A percentile compares a stretch with the other conserved stretches of the same genome.
Conservation (phyloP, 2,797 vertebrate genomes). For the Parauchenoglanis punctatus region DNA sequence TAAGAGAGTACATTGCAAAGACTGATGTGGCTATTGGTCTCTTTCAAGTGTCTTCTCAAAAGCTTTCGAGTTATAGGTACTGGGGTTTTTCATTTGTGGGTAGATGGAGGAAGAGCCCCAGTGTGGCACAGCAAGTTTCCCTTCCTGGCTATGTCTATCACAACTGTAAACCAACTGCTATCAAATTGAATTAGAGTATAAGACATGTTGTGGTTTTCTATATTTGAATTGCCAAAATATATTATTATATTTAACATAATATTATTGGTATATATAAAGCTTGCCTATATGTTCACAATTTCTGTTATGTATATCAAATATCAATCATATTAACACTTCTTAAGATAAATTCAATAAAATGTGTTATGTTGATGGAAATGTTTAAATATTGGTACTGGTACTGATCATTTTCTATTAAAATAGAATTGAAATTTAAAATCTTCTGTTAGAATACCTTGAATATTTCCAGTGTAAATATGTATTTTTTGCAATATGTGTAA, state of each 20-base stretch:
- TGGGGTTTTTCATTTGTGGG: neutral
- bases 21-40: neutral
- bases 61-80: neutral
- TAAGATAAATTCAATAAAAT: neutral
- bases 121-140: neutral
- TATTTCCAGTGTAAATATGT: neutral
- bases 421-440: neutral
- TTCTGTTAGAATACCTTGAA: neutral
- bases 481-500: constrained; percentile 7
- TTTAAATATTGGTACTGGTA: neutral
- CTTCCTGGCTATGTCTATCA: neutral
- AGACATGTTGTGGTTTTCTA: neutral
- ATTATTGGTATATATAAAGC: neutral
- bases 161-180: neutral
- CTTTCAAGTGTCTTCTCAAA: neutral
- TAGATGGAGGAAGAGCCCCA: neutral
- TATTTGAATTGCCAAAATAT: neutral
- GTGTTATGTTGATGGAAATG: neutral
- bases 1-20: neutral
- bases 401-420: neutral
- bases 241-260: no score
- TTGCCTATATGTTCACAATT: no score
- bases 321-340: neutral
- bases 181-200: neutral
- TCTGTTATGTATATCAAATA: neutral